Percentiles rank a stretch among this genome's conserved stretches.
These are phyloP conservation scores for Scolopax bukidnonensis DNA, from an alignment of 2,797 vertebrate species.

Conservation along the genomic window DNA sequence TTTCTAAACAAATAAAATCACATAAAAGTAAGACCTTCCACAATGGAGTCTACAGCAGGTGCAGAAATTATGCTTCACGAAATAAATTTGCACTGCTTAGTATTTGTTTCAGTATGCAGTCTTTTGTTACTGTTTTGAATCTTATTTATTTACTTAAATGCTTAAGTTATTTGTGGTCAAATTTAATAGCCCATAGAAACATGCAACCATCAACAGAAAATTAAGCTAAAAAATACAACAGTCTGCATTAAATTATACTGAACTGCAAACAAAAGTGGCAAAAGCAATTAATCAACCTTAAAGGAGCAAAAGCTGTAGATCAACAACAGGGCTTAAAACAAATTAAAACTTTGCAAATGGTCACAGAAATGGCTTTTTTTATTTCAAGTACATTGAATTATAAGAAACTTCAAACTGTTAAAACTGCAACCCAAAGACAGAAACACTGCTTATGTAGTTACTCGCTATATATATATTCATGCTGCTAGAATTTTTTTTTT, in stretches of 20 bases:
- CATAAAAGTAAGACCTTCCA: neutral
- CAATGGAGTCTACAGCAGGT: neutral
- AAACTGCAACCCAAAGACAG: neutral
- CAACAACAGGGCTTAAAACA: constrained; percentile 32
- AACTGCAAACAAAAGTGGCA: constrained; percentile 54
- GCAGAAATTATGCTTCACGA: neutral
- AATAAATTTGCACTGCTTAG: neutral
- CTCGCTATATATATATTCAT: neutral
- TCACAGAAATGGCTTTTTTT: neutral
- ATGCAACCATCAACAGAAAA: constrained; percentile 12
- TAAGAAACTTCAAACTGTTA: constrained; percentile 18
- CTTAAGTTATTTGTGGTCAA: constrained; percentile 14
- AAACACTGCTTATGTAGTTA: neutral
- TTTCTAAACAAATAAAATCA: neutral
- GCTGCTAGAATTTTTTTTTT: neutral
- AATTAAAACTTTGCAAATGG: constrained; percentile 27
- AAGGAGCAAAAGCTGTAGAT: constrained; percentile 29
- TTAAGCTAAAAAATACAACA: neutral
- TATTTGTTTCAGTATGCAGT: neutral
- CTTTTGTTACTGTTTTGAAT: constrained; percentile 35
- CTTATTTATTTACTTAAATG: constrained; percentile 53
- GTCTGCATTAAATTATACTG: constrained; percentile 27
- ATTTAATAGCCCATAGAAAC: constrained; percentile 27
- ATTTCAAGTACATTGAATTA: constrained; percentile 12
- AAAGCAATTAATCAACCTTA: constrained; percentile 53